These are phyloP conservation scores for Sebastes iracundus DNA, from an alignment of 2,797 vertebrate genomes.

Conservation along the genomic window DNA sequence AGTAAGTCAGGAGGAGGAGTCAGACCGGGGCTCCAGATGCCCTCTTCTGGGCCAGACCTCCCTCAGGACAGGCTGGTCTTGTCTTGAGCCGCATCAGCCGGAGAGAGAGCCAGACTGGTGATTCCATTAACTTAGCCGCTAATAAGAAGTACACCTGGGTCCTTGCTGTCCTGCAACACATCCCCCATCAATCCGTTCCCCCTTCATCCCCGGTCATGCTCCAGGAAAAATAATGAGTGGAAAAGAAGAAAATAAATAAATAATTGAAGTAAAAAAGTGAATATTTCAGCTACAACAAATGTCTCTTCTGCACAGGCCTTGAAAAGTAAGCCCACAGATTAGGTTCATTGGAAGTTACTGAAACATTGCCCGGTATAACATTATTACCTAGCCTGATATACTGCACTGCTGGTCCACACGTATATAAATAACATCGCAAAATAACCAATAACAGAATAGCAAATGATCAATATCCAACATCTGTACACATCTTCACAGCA, in stretches of 20 bases:
- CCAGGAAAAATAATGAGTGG: conserved; percentile 1
- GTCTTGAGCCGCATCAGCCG: conserved; percentile 59
- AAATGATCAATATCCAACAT: not conserved
- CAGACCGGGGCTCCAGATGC: conserved; percentile 61
- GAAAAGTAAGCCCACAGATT: not conserved
- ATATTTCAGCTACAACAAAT: not conserved
- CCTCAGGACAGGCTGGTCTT: conserved; percentile 58
- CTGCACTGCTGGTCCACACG: not conserved
- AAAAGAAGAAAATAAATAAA: not conserved
- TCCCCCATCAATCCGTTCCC: not conserved
- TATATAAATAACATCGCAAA: not conserved
- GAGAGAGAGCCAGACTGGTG: conserved; percentile 49
- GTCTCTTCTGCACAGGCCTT: not conserved
- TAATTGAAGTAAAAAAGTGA: not conserved
- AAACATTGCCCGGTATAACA: not conserved
- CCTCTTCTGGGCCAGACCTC: conserved; percentile 61
- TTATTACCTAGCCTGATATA: not conserved
- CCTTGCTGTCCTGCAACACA: conserved; percentile 55
- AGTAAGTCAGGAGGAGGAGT: conserved; percentile 33
- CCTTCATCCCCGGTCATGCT: not conserved
- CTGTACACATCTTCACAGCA: not conserved
- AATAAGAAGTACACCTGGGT: conserved; percentile 80
- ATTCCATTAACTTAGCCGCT: conserved; percentile 73
- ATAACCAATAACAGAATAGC: not conserved
- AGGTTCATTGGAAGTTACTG: not conserved